phyloP scores from a whole-genome alignment of 2,888 invertebrate genomes.

The Euclidia mi region DNA sequence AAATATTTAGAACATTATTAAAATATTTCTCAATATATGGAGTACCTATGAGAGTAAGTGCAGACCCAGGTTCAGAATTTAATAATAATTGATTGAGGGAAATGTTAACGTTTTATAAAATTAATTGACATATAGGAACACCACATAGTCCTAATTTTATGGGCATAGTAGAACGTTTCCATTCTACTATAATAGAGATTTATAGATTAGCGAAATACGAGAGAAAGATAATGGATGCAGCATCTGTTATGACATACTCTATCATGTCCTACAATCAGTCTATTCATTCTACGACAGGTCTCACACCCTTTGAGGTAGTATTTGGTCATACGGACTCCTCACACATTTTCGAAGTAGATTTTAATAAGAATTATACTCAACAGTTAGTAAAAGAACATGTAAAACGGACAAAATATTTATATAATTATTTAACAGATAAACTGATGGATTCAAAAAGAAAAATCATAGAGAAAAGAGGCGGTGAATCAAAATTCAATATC shows the following conservation, averaged over 20 bases:
- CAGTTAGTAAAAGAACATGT: conserved; percentile 48
- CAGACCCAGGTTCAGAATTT: conserved; percentile 55
- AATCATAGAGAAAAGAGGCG: too few relatives aligned
- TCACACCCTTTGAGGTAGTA: conserved; percentile 47
- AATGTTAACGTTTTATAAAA: too few relatives aligned
- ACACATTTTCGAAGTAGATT: conserved; percentile 36
- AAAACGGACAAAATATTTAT: conserved; percentile 39
- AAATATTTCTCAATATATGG: conserved; percentile 53
- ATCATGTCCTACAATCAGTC: conserved; percentile 52
- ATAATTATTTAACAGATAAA: too few relatives aligned
- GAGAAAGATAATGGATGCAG: conserved; percentile 37
- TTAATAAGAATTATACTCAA: conserved; percentile 43
- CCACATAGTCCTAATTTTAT: too few relatives aligned
- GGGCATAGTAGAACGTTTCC: too few relatives aligned
- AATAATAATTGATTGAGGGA: conserved; percentile 52
- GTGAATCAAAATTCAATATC: too few relatives aligned
- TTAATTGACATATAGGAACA: too few relatives aligned
- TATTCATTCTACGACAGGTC: conserved; percentile 42
- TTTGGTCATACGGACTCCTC: conserved; percentile 50
- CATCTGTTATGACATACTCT: conserved; percentile 49
- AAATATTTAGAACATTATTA: conserved; percentile 50
- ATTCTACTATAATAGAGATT: conserved; percentile 47
- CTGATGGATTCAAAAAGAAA: too few relatives aligned
- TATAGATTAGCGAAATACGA: conserved; percentile 54
- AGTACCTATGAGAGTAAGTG: conserved; percentile 42